These are phyloP conservation scores for Gastrophryne carolinensis DNA, from an alignment of 2,797 vertebrate genomes.

Conservation along the genomic window DNA sequence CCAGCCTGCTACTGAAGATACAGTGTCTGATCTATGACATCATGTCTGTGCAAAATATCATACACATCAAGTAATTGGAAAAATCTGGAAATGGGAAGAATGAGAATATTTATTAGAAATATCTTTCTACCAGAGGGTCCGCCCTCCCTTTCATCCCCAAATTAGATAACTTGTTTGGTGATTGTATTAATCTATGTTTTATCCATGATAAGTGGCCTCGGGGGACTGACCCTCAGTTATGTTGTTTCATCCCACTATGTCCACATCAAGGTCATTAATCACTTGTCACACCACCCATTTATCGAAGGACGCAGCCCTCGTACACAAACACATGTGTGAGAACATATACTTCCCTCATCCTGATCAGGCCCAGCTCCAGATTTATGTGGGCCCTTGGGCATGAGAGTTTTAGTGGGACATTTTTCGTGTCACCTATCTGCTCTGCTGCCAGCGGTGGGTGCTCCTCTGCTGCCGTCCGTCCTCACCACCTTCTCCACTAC, in stretches of 20 bases:
- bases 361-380: too few relatives aligned
- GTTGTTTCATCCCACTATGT: not conserved
- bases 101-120: not conserved
- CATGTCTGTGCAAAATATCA: constrained; percentile 19
- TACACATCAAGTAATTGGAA: constrained; percentile 1
- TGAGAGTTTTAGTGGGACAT: too few relatives aligned
- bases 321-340: too few relatives aligned
- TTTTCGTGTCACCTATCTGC: too few relatives aligned
- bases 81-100: constrained; percentile 29
- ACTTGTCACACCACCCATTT: not conserved
- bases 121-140: constrained; percentile 6
- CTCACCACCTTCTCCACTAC: too few relatives aligned
- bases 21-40: constrained; percentile 14
- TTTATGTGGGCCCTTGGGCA: too few relatives aligned
- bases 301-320: too few relatives aligned
- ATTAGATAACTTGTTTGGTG: not conserved
- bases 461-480: too few relatives aligned
- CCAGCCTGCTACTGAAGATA: constrained; percentile 5
- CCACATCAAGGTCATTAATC: not conserved
- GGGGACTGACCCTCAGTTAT: not conserved
- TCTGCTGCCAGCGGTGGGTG: too few relatives aligned
- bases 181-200: not conserved
- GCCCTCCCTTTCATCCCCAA: not conserved
- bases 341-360: too few relatives aligned
- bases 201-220: not conserved